Conservation (phyloP, 2,113 vertebrate species). For the Tupaia chinensis region DNA sequence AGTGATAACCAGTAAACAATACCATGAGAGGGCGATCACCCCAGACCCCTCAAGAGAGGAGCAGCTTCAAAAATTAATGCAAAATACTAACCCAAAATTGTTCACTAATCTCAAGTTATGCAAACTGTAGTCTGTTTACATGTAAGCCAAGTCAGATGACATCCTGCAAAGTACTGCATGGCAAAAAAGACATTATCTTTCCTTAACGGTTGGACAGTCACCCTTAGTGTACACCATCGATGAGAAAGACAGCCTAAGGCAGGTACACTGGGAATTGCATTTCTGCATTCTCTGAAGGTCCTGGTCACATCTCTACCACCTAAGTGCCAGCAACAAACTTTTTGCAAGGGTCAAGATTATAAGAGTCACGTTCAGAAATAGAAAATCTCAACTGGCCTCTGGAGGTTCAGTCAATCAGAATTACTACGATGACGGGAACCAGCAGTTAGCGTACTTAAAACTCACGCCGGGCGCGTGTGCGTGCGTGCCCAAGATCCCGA, state of each 20-base stretch:
- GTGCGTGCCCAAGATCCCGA: too few relatives aligned
- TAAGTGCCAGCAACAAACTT: neutral
- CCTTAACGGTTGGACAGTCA: neutral
- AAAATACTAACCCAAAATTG: neutral
- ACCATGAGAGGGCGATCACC: neutral
- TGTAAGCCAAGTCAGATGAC: neutral
- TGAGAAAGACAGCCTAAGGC: neutral
- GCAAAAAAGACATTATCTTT: neutral
- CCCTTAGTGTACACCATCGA: neutral
- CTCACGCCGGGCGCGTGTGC: too few relatives aligned
- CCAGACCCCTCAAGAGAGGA: neutral
- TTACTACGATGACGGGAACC: neutral
- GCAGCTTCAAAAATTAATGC: neutral
- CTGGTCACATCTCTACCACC: neutral
- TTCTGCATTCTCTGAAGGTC: neutral
- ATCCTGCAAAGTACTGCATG: neutral
- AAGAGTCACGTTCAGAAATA: neutral
- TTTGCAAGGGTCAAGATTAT: neutral
- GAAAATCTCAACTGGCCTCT: neutral
- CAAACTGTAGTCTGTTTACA: neutral
- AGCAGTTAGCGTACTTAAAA: too few relatives aligned
- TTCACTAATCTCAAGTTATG: neutral
- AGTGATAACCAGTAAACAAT: accelerated
- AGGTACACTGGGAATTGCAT: neutral
- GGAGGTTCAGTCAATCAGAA: neutral